Conservation (phyloP, 2,113 vertebrate genomes). For the Lepidothrix coronata region DNA sequence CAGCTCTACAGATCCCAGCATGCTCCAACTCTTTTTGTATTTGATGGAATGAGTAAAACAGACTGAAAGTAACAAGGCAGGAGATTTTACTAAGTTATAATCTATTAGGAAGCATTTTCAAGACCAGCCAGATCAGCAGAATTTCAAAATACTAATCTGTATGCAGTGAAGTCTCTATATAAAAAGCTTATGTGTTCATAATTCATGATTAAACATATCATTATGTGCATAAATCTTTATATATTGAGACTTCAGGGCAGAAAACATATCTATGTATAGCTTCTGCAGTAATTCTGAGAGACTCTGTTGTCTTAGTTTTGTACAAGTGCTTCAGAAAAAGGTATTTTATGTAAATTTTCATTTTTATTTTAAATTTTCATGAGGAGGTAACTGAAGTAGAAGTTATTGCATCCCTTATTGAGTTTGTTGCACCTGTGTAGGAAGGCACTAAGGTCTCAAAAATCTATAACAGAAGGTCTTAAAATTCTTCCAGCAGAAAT, state of each 20-base stretch:
- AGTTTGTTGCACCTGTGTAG: neutral
- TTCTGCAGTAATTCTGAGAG: neutral
- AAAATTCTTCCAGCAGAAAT: neutral
- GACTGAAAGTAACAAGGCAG: neutral
- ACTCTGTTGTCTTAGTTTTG: neutral
- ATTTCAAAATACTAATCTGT: neutral
- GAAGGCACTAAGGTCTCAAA: neutral
- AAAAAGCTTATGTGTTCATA: neutral
- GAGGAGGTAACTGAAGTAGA: neutral
- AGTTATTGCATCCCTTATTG: neutral
- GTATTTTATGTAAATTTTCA: neutral
- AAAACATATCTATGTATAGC: neutral
- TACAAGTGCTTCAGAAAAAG: neutral
- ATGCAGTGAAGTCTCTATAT: neutral
- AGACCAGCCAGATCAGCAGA: neutral
- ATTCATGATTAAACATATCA: neutral
- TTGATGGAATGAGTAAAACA: neutral
- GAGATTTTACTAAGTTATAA: neutral
- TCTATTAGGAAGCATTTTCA: neutral
- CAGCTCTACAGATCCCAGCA: neutral
- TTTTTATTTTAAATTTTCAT: neutral
- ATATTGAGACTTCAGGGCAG: neutral
- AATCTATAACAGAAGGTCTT: neutral
- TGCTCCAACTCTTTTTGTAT: neutral
- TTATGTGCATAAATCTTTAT: conserved; percentile 5